A percentile compares a stretch with the other conserved stretches of the same genome.
Conservation (phyloP, 2,797 vertebrate genomes). For the Erethizon dorsatum region DNA sequence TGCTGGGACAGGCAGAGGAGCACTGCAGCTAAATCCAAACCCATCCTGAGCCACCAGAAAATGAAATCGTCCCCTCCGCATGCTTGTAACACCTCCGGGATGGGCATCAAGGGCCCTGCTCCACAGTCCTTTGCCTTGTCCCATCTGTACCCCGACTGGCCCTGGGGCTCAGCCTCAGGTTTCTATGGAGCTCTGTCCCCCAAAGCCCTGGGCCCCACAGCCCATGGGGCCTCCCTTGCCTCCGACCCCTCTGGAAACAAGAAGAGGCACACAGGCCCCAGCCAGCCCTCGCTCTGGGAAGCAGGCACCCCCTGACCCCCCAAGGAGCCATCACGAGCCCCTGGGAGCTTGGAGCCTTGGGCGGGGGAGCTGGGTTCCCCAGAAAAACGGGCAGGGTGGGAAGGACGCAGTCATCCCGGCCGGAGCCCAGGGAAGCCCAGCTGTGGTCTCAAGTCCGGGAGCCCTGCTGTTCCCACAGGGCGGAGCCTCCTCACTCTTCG, state of each 20-base stretch:
- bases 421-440: too few relatives aligned
- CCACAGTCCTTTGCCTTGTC: neutral
- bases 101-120: too few relatives aligned
- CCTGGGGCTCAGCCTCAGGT: too few relatives aligned
- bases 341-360: rapidly evolving
- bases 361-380: neutral
- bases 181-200: neutral
- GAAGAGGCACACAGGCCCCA: rapidly evolving
- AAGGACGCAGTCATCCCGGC: rapidly evolving
- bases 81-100: neutral
- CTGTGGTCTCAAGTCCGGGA: neutral
- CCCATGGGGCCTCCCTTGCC: neutral
- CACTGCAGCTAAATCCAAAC: neutral
- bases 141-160: rapidly evolving
- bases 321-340: rapidly evolving
- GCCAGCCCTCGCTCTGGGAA: neutral
- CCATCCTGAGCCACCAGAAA: neutral
- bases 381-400: neutral
- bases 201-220: neutral
- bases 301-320: neutral
- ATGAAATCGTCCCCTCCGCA: rapidly evolving
- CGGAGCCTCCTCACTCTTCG: neutral
- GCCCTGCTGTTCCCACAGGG: neutral
- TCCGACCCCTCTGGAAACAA: neutral
- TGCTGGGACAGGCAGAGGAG: neutral